Evolutionary conservation across 1,140 invertebrate genomes (phyloP).

Genomic region (Wasmannia auropunctata): DNA sequence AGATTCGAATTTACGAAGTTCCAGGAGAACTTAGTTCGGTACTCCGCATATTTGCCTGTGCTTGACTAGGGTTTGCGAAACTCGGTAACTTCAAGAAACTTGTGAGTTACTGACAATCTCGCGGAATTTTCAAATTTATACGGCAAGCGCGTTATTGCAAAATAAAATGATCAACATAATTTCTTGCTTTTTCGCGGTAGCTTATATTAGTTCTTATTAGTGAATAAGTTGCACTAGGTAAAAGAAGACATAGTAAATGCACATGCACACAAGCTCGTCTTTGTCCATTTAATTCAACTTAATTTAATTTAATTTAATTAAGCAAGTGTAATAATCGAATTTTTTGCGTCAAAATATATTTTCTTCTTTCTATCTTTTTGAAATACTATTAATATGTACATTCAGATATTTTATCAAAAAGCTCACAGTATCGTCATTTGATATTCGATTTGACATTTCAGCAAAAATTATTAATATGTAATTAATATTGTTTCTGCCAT

Average conservation of each 20-base stretch:
- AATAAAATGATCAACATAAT: conserved; percentile 43
- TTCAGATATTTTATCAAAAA: background rate
- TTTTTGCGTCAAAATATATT: background rate
- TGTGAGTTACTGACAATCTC: conserved; percentile 51
- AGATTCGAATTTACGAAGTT: conserved; percentile 52
- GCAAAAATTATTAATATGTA: background rate
- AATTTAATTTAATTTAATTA: background rate
- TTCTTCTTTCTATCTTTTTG: background rate
- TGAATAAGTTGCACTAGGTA: background rate
- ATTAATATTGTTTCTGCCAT: background rate
- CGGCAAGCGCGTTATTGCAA: conserved; percentile 26
- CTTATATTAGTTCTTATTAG: background rate
- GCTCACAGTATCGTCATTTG: background rate
- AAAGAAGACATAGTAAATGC: background rate
- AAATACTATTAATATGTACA: background rate
- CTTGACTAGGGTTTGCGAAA: conserved; percentile 46
- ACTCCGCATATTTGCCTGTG: conserved; percentile 55
- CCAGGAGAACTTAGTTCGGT: conserved; percentile 35
- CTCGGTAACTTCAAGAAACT: conserved; percentile 51
- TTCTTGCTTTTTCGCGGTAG: background rate
- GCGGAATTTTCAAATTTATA: conserved; percentile 57
- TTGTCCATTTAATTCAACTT: background rate
- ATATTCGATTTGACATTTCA: background rate
- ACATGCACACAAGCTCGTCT: background rate
- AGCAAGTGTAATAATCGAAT: background rate